A percentile compares a stretch with the other conserved stretches of the same genome.
phyloP scores from a whole-genome alignment of 2,797 vertebrate species.

The Trachurus trachurus region DNA sequence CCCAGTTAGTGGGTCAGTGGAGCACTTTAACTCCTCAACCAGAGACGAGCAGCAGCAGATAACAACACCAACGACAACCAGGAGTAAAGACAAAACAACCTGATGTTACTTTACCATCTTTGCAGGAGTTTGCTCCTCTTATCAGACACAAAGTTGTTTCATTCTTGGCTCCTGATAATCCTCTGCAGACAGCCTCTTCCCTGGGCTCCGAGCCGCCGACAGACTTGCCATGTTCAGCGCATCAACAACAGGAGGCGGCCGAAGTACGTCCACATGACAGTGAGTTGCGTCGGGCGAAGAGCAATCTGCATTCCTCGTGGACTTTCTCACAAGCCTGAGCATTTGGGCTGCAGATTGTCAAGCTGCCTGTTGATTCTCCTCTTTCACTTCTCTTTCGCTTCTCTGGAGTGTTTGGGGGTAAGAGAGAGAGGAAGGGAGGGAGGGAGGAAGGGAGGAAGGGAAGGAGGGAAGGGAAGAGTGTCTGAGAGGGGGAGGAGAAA shows the following conservation, averaged over 20 bases:
- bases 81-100: constrained; percentile 9
- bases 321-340: constrained; percentile 44
- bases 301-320: constrained; percentile 64
- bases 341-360: constrained; percentile 42
- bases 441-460: constrained; percentile 32
- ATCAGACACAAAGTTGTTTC: constrained; percentile 64
- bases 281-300: constrained; percentile 40
- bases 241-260: constrained; percentile 60
- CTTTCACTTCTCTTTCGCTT: constrained; percentile 71
- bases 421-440: constrained; percentile 46
- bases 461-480: constrained; percentile 50
- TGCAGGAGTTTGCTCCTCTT: constrained; percentile 57
- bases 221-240: constrained; percentile 70
- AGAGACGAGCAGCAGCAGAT: constrained; percentile 33
- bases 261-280: constrained; percentile 70
- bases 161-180: constrained; percentile 71
- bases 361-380: constrained; percentile 78
- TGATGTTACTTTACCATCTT: constrained; percentile 84
- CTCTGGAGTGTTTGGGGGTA: constrained; percentile 65
- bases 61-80: neutral
- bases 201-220: constrained; percentile 43
- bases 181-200: constrained; percentile 56
- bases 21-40: constrained; percentile 39
- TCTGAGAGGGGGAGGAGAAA: constrained; percentile 75
- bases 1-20: constrained; percentile 72